Evolutionary conservation across 1,140 invertebrate species (phyloP).

Genomic region (Melanaphis sacchari): DNA sequence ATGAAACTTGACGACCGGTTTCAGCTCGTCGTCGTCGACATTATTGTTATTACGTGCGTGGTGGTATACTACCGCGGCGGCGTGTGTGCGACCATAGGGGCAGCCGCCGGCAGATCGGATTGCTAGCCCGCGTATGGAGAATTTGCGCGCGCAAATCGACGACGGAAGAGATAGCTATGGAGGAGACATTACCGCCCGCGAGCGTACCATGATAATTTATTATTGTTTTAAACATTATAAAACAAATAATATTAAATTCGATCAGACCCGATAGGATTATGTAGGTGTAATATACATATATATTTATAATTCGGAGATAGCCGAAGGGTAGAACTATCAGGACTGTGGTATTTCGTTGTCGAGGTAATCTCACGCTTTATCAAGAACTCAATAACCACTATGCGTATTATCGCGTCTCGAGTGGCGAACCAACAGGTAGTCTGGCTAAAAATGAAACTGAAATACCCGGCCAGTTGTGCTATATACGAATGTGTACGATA

Average conservation of each 20-base stretch:
- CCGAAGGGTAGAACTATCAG: background rate
- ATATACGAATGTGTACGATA: background rate
- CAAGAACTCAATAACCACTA: background rate
- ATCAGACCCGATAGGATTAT: background rate
- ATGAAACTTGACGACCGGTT: constrained; percentile 53
- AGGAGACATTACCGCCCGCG: background rate
- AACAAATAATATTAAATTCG: background rate
- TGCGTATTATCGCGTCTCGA: background rate
- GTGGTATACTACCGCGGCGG: background rate
- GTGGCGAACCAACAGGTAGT: background rate
- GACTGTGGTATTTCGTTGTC: background rate
- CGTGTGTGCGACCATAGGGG: background rate
- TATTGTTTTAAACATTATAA: background rate
- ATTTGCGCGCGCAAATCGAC: background rate
- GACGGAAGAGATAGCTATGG: background rate
- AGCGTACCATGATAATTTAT: background rate
- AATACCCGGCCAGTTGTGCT: background rate
- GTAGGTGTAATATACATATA: too few relatives aligned
- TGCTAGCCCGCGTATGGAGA: background rate
- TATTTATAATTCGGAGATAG: background rate
- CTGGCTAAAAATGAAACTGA: constrained; percentile 13
- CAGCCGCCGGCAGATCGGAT: constrained; percentile 34
- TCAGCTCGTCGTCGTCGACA: constrained; percentile 23
- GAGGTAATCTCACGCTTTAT: background rate
- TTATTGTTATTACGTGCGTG: constrained; percentile 7